phyloP scores from a whole-genome alignment of 2,888 invertebrate genomes.

The Teleogryllus oceanicus region DNA sequence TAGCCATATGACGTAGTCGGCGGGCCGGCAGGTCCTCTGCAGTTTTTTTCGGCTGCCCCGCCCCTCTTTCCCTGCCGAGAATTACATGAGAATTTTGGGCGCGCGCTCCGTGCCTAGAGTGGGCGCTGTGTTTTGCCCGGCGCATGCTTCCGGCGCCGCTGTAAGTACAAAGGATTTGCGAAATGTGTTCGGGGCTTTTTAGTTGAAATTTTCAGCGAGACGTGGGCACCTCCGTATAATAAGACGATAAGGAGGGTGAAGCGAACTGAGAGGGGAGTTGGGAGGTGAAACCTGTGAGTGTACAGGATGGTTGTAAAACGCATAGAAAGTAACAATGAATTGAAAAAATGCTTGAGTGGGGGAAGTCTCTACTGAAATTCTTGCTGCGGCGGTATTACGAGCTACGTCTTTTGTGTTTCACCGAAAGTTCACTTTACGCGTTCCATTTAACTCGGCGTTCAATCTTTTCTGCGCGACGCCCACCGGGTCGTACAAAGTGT shows the following conservation, averaged over 20 bases:
- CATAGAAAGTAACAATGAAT: neutral
- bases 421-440: too few relatives aligned
- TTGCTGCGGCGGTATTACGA: neutral
- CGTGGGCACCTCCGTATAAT: neutral
- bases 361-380: neutral
- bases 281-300: neutral
- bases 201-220: conserved; percentile 18
- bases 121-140: conserved; percentile 1
- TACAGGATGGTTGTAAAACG: neutral
- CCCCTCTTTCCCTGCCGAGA: neutral
- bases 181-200: conserved; percentile 18
- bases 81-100: conserved; percentile 3
- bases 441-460: too few relatives aligned
- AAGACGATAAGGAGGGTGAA: too few relatives aligned
- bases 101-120: neutral
- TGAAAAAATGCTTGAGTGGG: neutral
- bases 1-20: conserved; percentile 18
- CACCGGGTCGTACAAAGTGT: too few relatives aligned
- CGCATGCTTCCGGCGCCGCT: neutral
- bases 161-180: conserved; percentile 10
- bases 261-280: neutral
- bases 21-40: conserved; percentile 18
- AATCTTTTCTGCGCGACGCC: too few relatives aligned
- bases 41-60: neutral
- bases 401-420: too few relatives aligned